Evolutionary conservation across 2,888 invertebrate species (phyloP), one percentile per base, ranked within the genome.

Genomic region (Meiosimyza platycephala): DNA sequence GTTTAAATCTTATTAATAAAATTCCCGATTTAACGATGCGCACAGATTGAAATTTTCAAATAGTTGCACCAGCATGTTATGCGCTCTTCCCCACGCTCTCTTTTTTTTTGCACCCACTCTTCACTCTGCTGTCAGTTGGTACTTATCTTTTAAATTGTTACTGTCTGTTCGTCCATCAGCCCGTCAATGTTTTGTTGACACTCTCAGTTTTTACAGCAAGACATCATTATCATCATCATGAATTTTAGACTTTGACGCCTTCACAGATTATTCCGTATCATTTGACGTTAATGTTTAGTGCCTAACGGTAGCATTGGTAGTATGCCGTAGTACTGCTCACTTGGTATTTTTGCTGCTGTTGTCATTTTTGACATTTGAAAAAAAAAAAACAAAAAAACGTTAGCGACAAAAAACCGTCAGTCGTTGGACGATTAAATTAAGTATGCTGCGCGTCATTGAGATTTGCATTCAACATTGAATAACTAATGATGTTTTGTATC

Each of bases 201-300:
- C 12, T 22, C 67, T 47, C 33, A 57, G 22, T 16, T 47, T 55
- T 33, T n/a, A 48, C 57, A 18, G 18, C 28, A 22, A 28, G 13
- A 18, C 64, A 64, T 16, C 48, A 22, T 12, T n/a, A 22, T 6
- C 48, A 6, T 9, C 18, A 50, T 48, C 48, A 13, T 12, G 12
- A 48, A 60, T 28, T 22, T 28, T 69, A 60, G 28, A 60, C 60
- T 74, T 77, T 77, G 79, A 77, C 78, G 78, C 76, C 76, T 77
- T 76, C 72, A 74, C 75, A 78, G 76, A 78, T 79, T 79, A 78
- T 79, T 79, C 78, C 79, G 74, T 77, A 78, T 77, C 79, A 79
- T 79, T 79, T 78, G 78, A 79, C 79, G 76, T 77, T 77, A 78
- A 77, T 78, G 79, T 54, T 47, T 18, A 54, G 62, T 59, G 59